Percentiles rank a stretch among this genome's conserved stretches.
Evolutionary conservation across 1,140 invertebrate species (phyloP).

Genomic region (Zeugodacus cucurbitae): DNA sequence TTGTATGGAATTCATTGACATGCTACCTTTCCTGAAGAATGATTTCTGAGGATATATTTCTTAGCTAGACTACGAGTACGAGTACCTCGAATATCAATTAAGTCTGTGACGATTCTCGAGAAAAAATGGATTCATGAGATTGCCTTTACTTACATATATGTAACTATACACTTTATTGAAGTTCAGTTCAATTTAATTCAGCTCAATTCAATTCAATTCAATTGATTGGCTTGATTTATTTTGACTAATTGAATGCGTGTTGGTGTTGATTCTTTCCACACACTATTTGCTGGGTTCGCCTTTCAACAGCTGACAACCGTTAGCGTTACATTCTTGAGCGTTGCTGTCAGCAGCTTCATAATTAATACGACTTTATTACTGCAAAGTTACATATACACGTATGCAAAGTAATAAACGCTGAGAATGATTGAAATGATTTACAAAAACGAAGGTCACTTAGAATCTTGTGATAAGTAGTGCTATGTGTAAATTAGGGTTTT

Average conservation of each 20-base stretch:
- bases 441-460: neutral
- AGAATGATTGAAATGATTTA: neutral
- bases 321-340: neutral
- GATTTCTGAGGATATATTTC: too few relatives aligned
- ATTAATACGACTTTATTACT: neutral
- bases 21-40: too few relatives aligned
- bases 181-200: neutral
- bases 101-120: too few relatives aligned
- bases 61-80: too few relatives aligned
- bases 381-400: too few relatives aligned
- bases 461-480: neutral
- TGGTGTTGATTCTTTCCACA: neutral
- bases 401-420: neutral
- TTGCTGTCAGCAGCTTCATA: neutral
- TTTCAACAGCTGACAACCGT: neutral
- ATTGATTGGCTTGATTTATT: constrained; percentile 32
- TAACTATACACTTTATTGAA: neutral
- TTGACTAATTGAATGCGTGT: constrained; percentile 16
- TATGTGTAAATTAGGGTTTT: neutral
- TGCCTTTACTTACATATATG: too few relatives aligned
- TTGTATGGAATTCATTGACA: too few relatives aligned
- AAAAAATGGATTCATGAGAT: too few relatives aligned
- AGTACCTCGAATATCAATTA: too few relatives aligned
- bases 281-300: neutral
- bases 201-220: neutral